These are phyloP conservation scores for Phoebastria nigripes DNA, from an alignment of 2,797 vertebrate genomes.

Conservation along the genomic window DNA sequence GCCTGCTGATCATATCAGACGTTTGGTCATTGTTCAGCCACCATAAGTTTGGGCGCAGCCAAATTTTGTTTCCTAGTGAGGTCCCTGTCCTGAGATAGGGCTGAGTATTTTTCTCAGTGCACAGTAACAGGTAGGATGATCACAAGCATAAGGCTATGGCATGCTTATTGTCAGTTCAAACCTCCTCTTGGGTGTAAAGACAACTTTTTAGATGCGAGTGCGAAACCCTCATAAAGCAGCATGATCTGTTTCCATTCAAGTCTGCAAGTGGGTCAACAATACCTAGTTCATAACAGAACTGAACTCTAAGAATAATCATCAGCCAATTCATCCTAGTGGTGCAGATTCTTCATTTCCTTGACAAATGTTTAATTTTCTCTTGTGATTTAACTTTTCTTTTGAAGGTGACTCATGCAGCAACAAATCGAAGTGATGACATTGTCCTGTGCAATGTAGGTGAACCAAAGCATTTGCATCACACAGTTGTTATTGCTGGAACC, in stretches of 20 bases:
- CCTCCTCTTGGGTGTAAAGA: background rate
- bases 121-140: background rate
- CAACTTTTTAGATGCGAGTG: background rate
- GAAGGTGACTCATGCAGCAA: background rate
- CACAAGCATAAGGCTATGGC: background rate
- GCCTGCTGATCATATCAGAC: background rate
- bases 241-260: background rate
- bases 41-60: background rate
- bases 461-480: background rate
- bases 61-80: background rate
- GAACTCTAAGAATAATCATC: background rate
- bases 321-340: background rate
- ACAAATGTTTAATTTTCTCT: constrained; percentile 8
- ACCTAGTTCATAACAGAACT: background rate
- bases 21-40: background rate
- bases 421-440: background rate
- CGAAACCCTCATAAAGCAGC: background rate
- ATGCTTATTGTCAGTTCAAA: background rate
- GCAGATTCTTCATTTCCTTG: background rate
- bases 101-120: background rate
- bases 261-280: background rate
- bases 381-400: background rate
- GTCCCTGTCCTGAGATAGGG: background rate
- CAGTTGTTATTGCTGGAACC: background rate
- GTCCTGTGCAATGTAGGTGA: background rate